Base-by-base conservation (phyloP, 2,113 vertebrate species). In the Hyla sarda region DNA sequence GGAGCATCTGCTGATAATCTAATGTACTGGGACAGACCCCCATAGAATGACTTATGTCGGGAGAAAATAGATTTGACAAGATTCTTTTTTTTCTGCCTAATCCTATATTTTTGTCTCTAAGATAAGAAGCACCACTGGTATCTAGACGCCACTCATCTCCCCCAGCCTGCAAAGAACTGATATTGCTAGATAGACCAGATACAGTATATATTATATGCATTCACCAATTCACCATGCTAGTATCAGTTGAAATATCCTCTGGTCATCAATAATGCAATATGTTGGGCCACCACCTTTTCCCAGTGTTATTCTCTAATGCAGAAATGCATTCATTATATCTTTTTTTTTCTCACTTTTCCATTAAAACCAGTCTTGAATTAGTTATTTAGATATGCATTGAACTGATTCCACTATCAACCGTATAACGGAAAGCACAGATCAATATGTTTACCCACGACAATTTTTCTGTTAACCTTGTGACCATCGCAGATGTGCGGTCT, bases 351-450 rank as follows among this genome's bases (percentile, higher is more conserved):
- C 5, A 17, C 16, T 75, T 75, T 75, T 17, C 7, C 5, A 25
- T 34, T 56, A 37, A 47, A 13, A 47, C 23, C 34, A 23, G 21
- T 25, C 23, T 19, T 4, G 11, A 16, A 52, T 30, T 77, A 32
- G 28, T 77, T 28, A 32, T 54, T 32, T 21, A 54, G 48, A 30
- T 54, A 50, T 32, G 48, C 74, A 54, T 30, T 52, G 48, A 52
- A 32, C 28, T 28, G 28, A 52, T 34, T 34, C 50, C 28, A 34
- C 50, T 78, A 48, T 78, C 75, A 54, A 56, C 10, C 56, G 2
- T 78, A 78, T 78, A 34, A 78, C 28, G 11, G 25, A 34, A 56
- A 54, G 28, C n/a, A 34, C 19, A 54, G 50, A 77, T 76, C 75
- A 34, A 54, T 54, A 77, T 11, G 30, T 77, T 79, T 23, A 37